A percentile compares a stretch with the other conserved stretches of the same genome.
phyloP scores from a whole-genome alignment of 2,888 invertebrate species.

The Taenaris catops region DNA sequence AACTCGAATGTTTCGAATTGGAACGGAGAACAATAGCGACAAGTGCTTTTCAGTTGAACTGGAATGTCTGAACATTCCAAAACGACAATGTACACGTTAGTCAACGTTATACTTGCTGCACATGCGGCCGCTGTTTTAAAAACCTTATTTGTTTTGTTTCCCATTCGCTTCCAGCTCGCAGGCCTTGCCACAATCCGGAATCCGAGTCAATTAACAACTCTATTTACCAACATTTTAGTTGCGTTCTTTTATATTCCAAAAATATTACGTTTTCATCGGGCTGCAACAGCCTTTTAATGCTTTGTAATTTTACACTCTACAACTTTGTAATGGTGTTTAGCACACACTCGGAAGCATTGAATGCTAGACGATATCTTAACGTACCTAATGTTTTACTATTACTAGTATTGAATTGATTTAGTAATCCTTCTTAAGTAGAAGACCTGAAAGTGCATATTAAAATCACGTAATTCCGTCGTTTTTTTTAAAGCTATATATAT shows the following conservation, averaged over 20 bases:
- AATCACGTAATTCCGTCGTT: no score
- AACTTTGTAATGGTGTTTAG: no score
- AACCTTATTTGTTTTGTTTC: slow-evolving; percentile 37
- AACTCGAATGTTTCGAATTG: slow-evolving; percentile 23
- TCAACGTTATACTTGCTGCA: slow-evolving; percentile 33
- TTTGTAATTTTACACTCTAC: slow-evolving; percentile 6
- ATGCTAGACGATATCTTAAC: no score
- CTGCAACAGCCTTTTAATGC: slow-evolving; percentile 5
- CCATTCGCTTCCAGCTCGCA: slow-evolving; percentile 22
- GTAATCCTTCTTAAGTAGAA: no score
- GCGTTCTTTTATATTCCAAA: not conserved
- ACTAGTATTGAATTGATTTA: no score
- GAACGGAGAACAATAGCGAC: slow-evolving; percentile 29
- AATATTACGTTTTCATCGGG: slow-evolving; percentile 5
- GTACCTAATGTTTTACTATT: no score
- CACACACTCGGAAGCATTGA: no score
- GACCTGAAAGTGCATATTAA: no score
- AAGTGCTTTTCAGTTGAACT: slow-evolving; percentile 29
- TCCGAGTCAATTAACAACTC: slow-evolving; percentile 21
- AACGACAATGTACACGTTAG: slow-evolving; percentile 37
- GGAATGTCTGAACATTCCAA: slow-evolving; percentile 35
- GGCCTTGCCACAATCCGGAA: slow-evolving; percentile 27
- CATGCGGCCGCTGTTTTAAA: slow-evolving; percentile 41
- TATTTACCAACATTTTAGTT: slow-evolving; percentile 17
- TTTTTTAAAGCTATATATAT: no score